These are phyloP conservation scores for Barypeithes pellucidus DNA, from an alignment of 2,888 invertebrate genomes.

Conservation along the genomic window DNA sequence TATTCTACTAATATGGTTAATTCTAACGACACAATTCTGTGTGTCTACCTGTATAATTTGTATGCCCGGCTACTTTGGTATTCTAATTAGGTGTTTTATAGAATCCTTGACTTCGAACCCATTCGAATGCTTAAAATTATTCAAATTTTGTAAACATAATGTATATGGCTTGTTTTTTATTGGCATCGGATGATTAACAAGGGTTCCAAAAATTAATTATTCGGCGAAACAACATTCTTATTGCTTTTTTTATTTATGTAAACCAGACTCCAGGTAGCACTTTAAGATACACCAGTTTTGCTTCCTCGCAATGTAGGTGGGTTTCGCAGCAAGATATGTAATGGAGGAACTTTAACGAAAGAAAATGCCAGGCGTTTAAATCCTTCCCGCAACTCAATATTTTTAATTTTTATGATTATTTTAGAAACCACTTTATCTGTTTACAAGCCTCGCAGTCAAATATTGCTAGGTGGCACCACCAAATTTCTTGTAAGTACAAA, in stretches of 20 bases:
- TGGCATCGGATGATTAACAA: neutral
- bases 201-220: slow-evolving; percentile 8
- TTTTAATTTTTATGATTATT: too few relatives aligned
- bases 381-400: too few relatives aligned
- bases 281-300: neutral
- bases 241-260: neutral
- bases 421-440: too few relatives aligned
- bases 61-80: slow-evolving; percentile 4
- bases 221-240: neutral
- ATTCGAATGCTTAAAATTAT: slow-evolving; percentile 12
- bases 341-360: too few relatives aligned
- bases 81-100: slow-evolving; percentile 27
- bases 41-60: slow-evolving; percentile 5
- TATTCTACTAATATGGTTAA: too few relatives aligned
- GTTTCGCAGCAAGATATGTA: too few relatives aligned
- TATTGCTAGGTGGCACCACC: too few relatives aligned
- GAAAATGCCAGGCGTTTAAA: too few relatives aligned
- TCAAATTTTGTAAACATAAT: slow-evolving; percentile 9
- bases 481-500: too few relatives aligned
- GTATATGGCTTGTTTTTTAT: slow-evolving; percentile 18
- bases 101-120: slow-evolving; percentile 18
- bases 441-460: too few relatives aligned
- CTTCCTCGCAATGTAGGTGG: neutral
- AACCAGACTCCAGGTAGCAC: neutral
- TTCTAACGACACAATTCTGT: slow-evolving; percentile 4